A percentile compares a stretch with the other conserved stretches of the same genome.
Evolutionary conservation across 2,113 vertebrate species (phyloP).

Genomic region (Casuarius casuarius): DNA sequence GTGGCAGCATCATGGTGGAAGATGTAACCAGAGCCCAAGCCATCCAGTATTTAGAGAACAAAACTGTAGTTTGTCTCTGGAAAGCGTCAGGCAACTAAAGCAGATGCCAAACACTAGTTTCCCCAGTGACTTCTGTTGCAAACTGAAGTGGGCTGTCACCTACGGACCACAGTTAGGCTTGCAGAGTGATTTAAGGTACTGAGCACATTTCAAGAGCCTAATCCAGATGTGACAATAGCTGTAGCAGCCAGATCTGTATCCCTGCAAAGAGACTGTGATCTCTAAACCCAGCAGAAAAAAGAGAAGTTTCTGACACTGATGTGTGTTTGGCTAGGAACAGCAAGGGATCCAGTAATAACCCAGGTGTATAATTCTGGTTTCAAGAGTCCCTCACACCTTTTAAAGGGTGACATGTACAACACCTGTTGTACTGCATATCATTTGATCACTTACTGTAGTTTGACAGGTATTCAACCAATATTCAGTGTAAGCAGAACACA

Average conservation of each 20-base stretch:
- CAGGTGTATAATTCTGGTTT: neutral
- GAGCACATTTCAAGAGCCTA: neutral
- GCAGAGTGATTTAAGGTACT: neutral
- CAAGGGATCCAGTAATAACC: neutral
- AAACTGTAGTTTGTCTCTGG: neutral
- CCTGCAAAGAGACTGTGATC: neutral
- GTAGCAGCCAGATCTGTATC: neutral
- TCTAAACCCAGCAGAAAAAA: neutral
- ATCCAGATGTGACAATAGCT: neutral
- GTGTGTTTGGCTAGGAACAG: neutral
- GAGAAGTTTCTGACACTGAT: neutral
- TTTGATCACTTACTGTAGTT: neutral
- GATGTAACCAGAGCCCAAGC: neutral
- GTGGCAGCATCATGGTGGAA: neutral
- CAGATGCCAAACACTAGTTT: neutral
- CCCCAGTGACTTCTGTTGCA: neutral
- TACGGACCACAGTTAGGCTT: neutral
- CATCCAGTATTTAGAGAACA: neutral
- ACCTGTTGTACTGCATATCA: neutral
- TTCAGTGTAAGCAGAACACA: neutral
- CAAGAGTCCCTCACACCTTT: neutral
- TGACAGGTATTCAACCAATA: neutral
- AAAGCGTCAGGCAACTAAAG: neutral
- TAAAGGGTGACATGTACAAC: neutral
- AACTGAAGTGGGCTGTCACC: neutral